phyloP scores from a whole-genome alignment of 2,888 invertebrate species.

The Strigamia transsilvanica region DNA sequence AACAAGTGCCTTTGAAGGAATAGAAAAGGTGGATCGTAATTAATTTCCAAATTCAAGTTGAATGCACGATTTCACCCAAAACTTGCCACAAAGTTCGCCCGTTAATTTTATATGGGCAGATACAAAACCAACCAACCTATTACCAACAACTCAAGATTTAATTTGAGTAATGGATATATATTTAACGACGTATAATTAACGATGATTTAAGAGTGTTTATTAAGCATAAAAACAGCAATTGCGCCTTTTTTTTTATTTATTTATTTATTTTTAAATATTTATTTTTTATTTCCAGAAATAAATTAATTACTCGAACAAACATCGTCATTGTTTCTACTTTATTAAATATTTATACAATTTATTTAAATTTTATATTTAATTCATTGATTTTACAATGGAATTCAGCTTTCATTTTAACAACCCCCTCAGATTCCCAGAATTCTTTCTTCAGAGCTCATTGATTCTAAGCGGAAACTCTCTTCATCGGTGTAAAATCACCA shows the following conservation, averaged over 20 bases:
- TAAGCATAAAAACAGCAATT: neutral
- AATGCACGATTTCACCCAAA: neutral
- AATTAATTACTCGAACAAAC: neutral
- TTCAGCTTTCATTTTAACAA: neutral
- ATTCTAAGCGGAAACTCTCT: slow-evolving; percentile 41
- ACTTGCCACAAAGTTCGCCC: too few relatives aligned
- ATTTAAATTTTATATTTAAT: too few relatives aligned
- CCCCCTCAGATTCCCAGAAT: slow-evolving; percentile 11
- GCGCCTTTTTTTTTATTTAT: neutral
- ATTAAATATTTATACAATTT: too few relatives aligned
- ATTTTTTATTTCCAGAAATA: neutral
- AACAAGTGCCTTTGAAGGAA: neutral
- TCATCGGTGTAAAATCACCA: slow-evolving; percentile 59
- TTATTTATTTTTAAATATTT: too few relatives aligned
- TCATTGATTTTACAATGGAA: neutral
- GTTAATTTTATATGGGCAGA: too few relatives aligned
- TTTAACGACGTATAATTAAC: neutral
- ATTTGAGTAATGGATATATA: neutral
- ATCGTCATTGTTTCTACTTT: too few relatives aligned
- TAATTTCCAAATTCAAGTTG: neutral
- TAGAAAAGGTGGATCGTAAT: neutral
- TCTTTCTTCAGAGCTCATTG: neutral
- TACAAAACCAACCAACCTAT: too few relatives aligned
- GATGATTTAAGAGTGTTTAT: neutral
- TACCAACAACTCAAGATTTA: neutral